phyloP scores from a whole-genome alignment of 1,140 invertebrate genomes.

The Caenorhabditis remanei region DNA sequence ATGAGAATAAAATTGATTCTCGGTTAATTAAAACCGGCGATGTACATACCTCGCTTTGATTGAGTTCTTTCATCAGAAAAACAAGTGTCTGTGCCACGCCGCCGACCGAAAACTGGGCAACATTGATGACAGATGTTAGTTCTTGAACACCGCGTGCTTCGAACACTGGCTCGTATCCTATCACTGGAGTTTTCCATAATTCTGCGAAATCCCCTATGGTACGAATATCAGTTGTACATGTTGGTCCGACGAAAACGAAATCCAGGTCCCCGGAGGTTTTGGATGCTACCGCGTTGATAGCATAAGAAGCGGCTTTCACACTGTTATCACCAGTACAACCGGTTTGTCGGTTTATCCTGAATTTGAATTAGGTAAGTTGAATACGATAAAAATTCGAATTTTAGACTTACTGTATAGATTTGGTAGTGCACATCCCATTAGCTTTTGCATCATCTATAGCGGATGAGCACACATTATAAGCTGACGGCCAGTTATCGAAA shows the following conservation, averaged over 20 bases:
- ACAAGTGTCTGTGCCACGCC: background rate
- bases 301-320: conserved; percentile 9
- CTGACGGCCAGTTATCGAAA: conserved; percentile 32
- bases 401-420: conserved; percentile 22
- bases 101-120: conserved; percentile 20
- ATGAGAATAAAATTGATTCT: background rate
- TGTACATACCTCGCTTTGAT: background rate
- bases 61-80: conserved; percentile 26
- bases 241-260: conserved; percentile 37
- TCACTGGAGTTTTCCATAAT: conserved; percentile 24
- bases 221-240: conserved; percentile 35
- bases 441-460: conserved; percentile 16
- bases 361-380: background rate
- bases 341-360: background rate
- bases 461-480: conserved; percentile 34
- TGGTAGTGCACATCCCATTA: conserved; percentile 25
- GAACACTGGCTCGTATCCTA: conserved; percentile 22
- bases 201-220: conserved; percentile 33
- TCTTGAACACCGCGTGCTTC: conserved; percentile 13
- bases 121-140: conserved; percentile 43
- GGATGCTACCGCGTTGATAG: conserved; percentile 20
- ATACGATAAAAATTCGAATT: background rate
- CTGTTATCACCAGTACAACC: conserved; percentile 31
- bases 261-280: background rate
- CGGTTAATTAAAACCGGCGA: background rate